Percentiles rank a stretch among this genome's conserved stretches.
Evolutionary conservation across 2,888 invertebrate genomes (phyloP).

Genomic region (Terebella lapidaria): DNA sequence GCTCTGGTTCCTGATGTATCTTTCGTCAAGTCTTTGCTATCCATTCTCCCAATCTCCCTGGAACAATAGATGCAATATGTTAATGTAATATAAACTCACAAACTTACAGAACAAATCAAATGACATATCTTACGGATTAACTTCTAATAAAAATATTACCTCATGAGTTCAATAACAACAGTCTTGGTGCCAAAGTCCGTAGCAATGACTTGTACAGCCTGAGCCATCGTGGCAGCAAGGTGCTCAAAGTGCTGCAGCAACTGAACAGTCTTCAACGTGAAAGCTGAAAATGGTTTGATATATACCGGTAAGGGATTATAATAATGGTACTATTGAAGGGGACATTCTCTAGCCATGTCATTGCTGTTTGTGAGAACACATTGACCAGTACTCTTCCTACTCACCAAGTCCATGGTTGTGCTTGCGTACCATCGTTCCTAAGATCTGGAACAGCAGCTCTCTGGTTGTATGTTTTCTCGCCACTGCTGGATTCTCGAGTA

Average conservation of each 20-base stretch:
- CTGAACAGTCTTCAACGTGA: constrained; percentile 57
- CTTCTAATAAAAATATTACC: too few relatives aligned
- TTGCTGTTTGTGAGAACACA: too few relatives aligned
- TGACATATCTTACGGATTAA: too few relatives aligned
- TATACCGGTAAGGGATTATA: too few relatives aligned
- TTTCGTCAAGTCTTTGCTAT: constrained; percentile 60
- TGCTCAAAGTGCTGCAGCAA: constrained; percentile 73
- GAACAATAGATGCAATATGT: too few relatives aligned
- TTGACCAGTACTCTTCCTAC: too few relatives aligned
- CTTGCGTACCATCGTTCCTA: constrained; percentile 74
- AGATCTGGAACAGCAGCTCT: constrained; percentile 71
- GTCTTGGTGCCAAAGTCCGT: constrained; percentile 65
- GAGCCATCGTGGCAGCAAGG: constrained; percentile 65
- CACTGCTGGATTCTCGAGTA: constrained; percentile 53
- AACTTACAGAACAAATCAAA: too few relatives aligned
- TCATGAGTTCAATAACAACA: constrained; percentile 69
- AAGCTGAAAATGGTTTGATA: constrained; percentile 20
- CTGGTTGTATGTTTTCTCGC: constrained; percentile 61
- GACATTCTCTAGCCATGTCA: too few relatives aligned
- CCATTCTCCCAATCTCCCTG: constrained; percentile 64
- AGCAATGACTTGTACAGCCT: constrained; percentile 68
- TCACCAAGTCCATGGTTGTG: constrained; percentile 72
- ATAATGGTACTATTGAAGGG: too few relatives aligned
- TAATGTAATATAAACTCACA: too few relatives aligned
- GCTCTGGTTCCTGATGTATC: constrained; percentile 51